Evolutionary conservation across 2,113 vertebrate species (phyloP), one percentile per base, ranked within the genome.

Genomic region (Malurus elegans): DNA sequence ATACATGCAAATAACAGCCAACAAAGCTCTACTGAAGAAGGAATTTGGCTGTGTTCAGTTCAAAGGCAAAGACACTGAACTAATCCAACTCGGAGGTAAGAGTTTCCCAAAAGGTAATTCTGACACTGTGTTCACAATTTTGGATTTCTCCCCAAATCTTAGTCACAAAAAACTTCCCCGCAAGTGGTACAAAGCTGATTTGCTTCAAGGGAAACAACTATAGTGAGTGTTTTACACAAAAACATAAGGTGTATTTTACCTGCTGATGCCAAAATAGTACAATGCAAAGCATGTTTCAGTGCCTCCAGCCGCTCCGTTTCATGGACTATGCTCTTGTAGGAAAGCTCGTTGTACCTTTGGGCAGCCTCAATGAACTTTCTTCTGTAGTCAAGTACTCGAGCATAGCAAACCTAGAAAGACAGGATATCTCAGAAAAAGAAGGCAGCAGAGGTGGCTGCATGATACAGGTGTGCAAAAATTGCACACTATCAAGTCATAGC

Each of bases 331-430:
- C 99, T 99, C 95, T 99, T 99, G 88, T 99, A 99, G 6, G 99
- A 99, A 48, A 99, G 98, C 94, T 99, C 99, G 5, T 99, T 99
- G 97, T 99, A 99, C 86, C 99, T 98, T 44, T 99, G 99, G 54
- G 99, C 99, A 65, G 99, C 99, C 97, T 99, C 99, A 57, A 99
- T 99, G 91, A 99, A 99, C 97, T 99, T 99, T 86, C 99, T 99
- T 95, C 99, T 98, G 93, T 99, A 99, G 96, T 99, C 99, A 7
- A 99, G 98, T 64, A 99, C 99, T 97, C 99, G 98, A 96, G 99
- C 99, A 38, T 99, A 99, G 93, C 99, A 99, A 40, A 99, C 99
- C 99, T 99, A 61, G 2, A 82, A 50, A 79, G 28, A 50, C 73
- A 88, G 48, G n/a, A 60, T 2, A 17, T 26, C 78, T 92, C 54